Evolutionary conservation across 2,797 vertebrate genomes (phyloP).

Genomic region (Acridotheres tristis): DNA sequence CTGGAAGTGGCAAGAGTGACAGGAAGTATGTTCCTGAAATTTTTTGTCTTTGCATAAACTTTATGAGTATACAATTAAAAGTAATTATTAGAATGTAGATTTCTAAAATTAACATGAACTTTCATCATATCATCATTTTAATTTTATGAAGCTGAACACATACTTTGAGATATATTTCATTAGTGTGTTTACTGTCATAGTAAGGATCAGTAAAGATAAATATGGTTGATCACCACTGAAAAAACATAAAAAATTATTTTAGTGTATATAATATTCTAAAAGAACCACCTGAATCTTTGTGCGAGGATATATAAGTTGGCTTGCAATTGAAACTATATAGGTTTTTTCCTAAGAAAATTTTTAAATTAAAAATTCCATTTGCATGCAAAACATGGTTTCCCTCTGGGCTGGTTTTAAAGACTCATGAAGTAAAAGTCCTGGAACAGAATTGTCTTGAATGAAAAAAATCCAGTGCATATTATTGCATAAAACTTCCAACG

Average conservation of each 20-base stretch:
- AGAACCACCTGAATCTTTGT: background rate
- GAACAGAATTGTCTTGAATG: slow-evolving; percentile 52
- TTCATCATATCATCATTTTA: background rate
- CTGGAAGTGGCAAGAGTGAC: background rate
- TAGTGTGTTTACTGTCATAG: background rate
- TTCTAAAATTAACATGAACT: background rate
- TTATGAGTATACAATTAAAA: background rate
- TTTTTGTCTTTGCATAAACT: background rate
- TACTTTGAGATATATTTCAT: background rate
- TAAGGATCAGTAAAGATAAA: background rate
- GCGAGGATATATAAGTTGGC: background rate
- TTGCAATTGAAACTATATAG: background rate
- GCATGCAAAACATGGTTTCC: slow-evolving; percentile 46
- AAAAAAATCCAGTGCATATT: slow-evolving; percentile 28
- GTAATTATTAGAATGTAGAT: background rate
- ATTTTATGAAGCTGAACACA: background rate
- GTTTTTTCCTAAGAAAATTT: background rate
- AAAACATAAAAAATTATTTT: background rate
- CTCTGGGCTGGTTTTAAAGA: slow-evolving; percentile 61
- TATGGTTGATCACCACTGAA: background rate
- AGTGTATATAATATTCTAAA: background rate
- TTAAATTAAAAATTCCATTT: background rate
- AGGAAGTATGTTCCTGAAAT: background rate
- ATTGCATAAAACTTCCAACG: slow-evolving; percentile 73
- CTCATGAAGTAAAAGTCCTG: slow-evolving; percentile 61